Evolutionary conservation across 2,888 invertebrate species (phyloP), one percentile per base, ranked within the genome.

Genomic region (Heliothis peltigera): DNA sequence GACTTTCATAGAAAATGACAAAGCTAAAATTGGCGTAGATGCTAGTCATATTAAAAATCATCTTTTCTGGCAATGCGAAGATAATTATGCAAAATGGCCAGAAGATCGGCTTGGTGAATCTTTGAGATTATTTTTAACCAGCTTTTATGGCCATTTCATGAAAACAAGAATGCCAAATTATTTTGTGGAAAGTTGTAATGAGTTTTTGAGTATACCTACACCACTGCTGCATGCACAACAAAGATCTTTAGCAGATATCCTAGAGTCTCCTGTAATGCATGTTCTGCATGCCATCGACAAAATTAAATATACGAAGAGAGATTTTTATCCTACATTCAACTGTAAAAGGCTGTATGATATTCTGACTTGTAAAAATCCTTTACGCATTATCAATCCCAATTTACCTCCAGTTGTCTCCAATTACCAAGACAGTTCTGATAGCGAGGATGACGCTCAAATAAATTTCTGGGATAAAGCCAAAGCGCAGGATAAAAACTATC

Each of bases 11-110:
- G 97, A 97, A 83, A 96, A 96, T 21, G 91, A 96, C 25, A 96
- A 96, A 15, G 94, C 96, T 3, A 96, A 96, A 81, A 93, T 96
- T 54, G 97, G 97, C 5, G 91, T 98, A 21, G 96, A 96, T 17
- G 95, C 96, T 0, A 96, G 96, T 67, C 98, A 98, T 82, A 95
- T 98, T 39, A 96, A 97, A 59, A 96, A 96, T 72, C 96, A 97
- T 81, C 88, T 98, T 32, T 97, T 97, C 87, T 97, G 97, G 97
- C 96, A 97, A 90, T 97, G 97, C 78, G 97, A 98, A 89, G 95
- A 96, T 65, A 96, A 97, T 79, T 96, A 95, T 77, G 95, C 95
- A 0, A 96, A 95, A 65, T 98, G 97, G 97, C 96, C 97, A 0
- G 97, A 97, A 84, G 96, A 97, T 84, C 95, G 96, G 55, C 91